Percentiles rank a stretch among this genome's conserved stretches.
Conservation (phyloP, 2,797 vertebrate genomes). For the Nannoperca australis region DNA sequence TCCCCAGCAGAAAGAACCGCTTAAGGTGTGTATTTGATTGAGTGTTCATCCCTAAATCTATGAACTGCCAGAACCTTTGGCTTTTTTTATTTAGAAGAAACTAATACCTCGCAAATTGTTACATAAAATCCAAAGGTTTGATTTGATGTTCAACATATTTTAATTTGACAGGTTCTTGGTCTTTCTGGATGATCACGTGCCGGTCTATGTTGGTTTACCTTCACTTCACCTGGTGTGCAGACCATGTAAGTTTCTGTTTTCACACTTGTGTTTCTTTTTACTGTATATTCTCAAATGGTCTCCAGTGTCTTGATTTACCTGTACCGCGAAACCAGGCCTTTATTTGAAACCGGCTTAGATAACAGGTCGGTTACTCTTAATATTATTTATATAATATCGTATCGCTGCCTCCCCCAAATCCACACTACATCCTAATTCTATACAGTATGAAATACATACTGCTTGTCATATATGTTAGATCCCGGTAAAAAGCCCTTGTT, state of each 20-base stretch:
- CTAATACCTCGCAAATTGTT: background rate
- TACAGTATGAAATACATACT: background rate
- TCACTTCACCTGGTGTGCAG: slow-evolving; percentile 91
- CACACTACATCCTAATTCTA: background rate
- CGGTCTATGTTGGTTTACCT: slow-evolving; percentile 90
- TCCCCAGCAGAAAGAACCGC: slow-evolving; percentile 92
- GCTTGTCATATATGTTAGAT: background rate
- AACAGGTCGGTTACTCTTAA: too few species aligned
- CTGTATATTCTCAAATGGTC: background rate
- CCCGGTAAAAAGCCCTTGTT: too few species aligned
- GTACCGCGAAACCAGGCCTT: background rate
- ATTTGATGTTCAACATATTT: slow-evolving; percentile 12
- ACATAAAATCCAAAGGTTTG: background rate
- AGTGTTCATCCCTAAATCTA: background rate
- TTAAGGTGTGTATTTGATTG: slow-evolving; percentile 84
- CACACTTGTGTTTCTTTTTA: background rate
- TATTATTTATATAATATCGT: background rate
- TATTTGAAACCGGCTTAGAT: background rate
- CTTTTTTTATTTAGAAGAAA: background rate
- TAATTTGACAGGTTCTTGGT: slow-evolving; percentile 89
- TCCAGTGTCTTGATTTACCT: background rate
- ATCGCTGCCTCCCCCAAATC: background rate
- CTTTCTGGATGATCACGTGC: slow-evolving; percentile 92
- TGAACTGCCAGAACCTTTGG: background rate
- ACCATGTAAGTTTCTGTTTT: slow-evolving; percentile 85